A percentile compares a stretch with the other conserved stretches of the same genome.
phyloP scores from a whole-genome alignment of 35 echinoderm and acorn worm genomes.

The Lytechinus variegatus region DNA sequence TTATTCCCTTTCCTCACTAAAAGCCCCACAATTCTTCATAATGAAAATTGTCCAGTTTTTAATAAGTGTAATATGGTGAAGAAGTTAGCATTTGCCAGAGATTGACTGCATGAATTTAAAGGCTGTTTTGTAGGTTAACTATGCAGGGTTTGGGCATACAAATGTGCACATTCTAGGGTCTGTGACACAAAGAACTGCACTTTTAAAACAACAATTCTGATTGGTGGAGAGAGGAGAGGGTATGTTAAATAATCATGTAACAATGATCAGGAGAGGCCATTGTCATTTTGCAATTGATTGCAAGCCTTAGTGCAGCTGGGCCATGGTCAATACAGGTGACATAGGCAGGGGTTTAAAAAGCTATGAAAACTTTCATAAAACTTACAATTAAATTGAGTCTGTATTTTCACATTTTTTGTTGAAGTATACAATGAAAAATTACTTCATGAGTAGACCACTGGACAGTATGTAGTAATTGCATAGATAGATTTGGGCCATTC shows the following conservation, averaged over 20 bases:
- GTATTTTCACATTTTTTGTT: not conserved
- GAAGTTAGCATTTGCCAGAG: not conserved
- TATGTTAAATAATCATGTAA: too few species aligned
- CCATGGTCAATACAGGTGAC: too few species aligned
- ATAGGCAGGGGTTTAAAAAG: too few species aligned
- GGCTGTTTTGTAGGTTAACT: not conserved
- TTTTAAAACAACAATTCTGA: too few species aligned
- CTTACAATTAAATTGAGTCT: not conserved
- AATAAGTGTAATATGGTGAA: not conserved
- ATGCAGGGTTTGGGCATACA: not conserved
- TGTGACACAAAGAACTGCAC: too few species aligned
- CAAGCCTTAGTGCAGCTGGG: too few species aligned
- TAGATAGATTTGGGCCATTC: not conserved
- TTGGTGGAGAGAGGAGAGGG: too few species aligned
- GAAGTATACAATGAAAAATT: not conserved
- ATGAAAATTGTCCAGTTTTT: not conserved
- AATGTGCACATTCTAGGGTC: not conserved
- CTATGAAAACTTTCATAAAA: not conserved
- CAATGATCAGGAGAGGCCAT: too few species aligned
- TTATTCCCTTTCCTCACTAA: not conserved
- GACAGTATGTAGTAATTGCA: slow-evolving; percentile 12
- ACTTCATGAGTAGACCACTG: not conserved
- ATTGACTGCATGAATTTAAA: not conserved
- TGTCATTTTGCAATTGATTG: too few species aligned
- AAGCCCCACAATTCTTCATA: not conserved